Evolutionary conservation across 2,888 invertebrate genomes (phyloP), one percentile per base, ranked within the genome.

Genomic region (Laothoe populi): DNA sequence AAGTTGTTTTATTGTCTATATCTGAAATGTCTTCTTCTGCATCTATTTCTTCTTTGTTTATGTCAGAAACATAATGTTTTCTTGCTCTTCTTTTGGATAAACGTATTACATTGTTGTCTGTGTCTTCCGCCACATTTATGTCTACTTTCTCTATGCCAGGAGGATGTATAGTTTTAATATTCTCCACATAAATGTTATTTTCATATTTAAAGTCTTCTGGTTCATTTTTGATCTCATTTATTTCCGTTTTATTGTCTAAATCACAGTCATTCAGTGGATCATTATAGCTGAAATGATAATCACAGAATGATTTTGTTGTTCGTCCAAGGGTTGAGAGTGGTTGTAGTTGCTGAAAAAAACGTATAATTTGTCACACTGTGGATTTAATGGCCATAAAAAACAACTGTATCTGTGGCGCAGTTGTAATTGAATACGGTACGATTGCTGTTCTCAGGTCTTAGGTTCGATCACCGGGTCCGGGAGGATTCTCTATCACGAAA

Each of bases 151-250:
- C 38, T 1, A 38, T 10, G 26, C 26, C 26, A 26, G 26, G 7
- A 38, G 10, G 10, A 38, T 11, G 8, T 16, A 42, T 42, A 44
- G 16, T 7, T 8, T 19, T 1, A n/a, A 44, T 44, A 48, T 23
- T 23, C 0, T 59, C 59, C 21, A 53, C 59, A 13, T 45, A 62
- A 11, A 59, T 44, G 8, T 63, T 31, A 13, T 10, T 26, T 59
- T 61, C 16, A 53, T 64, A 45, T 48, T 66, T 66, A 7, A 1
- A 26, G 24, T 53, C 60, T 1, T 61, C 38, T 19, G 49, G 49
- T 61, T 61, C 60, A 49, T 23, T 24, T 21, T 61, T 61, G n/a
- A 60, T 40, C 5, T 40, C 38, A 4, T 24, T 48, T 48, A 23
- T 40, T 61, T 53, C 49, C 13, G 13, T 8, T 40, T 53, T 61